phyloP scores from a whole-genome alignment of 2,888 invertebrate species.

The Aromia moschata region DNA sequence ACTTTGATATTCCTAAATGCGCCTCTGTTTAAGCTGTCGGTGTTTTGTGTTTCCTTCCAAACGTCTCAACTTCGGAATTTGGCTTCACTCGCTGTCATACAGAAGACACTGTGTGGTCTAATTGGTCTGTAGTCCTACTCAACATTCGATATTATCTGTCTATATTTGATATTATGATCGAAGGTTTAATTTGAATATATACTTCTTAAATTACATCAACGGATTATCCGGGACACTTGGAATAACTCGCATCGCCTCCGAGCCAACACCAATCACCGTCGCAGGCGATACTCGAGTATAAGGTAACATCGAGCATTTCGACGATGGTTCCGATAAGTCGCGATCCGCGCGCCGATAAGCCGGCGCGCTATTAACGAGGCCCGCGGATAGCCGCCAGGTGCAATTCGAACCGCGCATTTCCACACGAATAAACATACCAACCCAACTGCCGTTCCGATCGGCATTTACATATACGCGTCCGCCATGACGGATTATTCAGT shows the following conservation, averaged over 20 bases:
- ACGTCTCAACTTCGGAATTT: no score
- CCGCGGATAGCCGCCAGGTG: conserved; percentile 56
- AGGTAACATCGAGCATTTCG: conserved; percentile 54
- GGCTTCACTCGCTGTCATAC: no score
- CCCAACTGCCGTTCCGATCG: conserved; percentile 41
- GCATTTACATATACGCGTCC: conserved; percentile 43
- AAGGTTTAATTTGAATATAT: no score
- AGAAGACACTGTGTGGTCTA: no score
- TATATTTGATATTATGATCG: no score
- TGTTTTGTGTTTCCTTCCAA: no score
- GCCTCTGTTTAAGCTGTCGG: no score
- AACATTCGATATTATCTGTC: no score
- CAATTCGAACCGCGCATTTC: conserved; percentile 53
- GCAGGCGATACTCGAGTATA: conserved; percentile 46
- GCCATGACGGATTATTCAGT: conserved; percentile 41
- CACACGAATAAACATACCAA: conserved; percentile 51
- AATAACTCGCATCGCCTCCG: background rate
- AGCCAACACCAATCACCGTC: conserved; percentile 39
- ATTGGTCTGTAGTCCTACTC: no score
- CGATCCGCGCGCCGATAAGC: conserved; percentile 56
- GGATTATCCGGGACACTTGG: background rate
- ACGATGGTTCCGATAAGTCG: conserved; percentile 53
- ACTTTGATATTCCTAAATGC: no score
- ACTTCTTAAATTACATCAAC: background rate
- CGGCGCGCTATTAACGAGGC: conserved; percentile 52